Evolutionary conservation across 1,140 invertebrate genomes (phyloP).

Genomic region (Drosophila oshimai): DNA sequence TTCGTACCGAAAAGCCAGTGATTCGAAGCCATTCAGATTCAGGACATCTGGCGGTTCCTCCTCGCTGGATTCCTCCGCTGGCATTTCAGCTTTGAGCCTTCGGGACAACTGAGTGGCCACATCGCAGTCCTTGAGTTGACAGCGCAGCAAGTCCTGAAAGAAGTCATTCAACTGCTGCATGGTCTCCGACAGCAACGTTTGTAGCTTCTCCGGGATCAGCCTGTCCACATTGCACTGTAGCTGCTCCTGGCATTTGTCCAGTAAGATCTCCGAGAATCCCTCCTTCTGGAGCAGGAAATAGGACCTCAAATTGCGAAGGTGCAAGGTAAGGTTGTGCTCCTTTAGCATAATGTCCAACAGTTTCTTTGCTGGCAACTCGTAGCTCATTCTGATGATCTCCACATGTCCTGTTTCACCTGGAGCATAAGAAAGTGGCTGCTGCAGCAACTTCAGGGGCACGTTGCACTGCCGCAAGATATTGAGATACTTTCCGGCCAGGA

Average conservation of each 20-base stretch:
- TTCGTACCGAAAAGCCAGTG: conserved; percentile 34
- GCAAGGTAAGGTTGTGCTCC: conserved; percentile 24
- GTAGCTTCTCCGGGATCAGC: conserved; percentile 34
- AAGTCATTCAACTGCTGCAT: conserved; percentile 20
- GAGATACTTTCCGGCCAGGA: conserved; percentile 58
- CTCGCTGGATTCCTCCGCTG: not conserved
- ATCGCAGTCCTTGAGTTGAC: conserved; percentile 36
- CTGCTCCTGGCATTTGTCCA: conserved; percentile 13
- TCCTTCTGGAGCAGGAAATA: conserved; percentile 44
- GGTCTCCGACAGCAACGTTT: conserved; percentile 8
- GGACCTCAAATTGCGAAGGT: conserved; percentile 29
- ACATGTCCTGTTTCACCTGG: conserved; percentile 5
- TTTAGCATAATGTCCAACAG: conserved; percentile 26
- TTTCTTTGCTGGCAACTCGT: conserved; percentile 49
- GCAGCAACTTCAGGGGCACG: conserved; percentile 38
- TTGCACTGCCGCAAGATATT: conserved; percentile 64
- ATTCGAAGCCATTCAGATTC: conserved; percentile 37
- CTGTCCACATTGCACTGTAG: conserved; percentile 22
- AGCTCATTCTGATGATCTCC: conserved; percentile 30
- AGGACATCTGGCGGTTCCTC: not conserved
- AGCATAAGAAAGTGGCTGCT: conserved; percentile 29
- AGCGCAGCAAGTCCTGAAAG: conserved; percentile 36
- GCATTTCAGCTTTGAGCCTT: not conserved
- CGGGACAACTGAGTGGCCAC: conserved; percentile 28
- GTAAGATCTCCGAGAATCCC: conserved; percentile 13